These are phyloP conservation scores for Drosophila birchii DNA, from an alignment of 2,888 invertebrate genomes.

Conservation along the genomic window DNA sequence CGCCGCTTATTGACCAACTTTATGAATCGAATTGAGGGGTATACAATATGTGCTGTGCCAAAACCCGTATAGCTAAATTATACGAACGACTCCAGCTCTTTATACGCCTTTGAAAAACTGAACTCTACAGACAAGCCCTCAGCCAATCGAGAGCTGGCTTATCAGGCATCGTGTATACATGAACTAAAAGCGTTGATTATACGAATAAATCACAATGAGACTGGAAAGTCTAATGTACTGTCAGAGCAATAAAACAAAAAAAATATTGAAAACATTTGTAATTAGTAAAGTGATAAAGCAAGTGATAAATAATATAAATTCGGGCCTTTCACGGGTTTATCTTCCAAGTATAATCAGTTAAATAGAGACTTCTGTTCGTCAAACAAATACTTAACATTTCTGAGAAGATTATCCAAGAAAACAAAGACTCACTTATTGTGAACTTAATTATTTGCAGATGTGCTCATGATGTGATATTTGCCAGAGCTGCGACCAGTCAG, in stretches of 20 bases:
- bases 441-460: conserved; percentile 55
- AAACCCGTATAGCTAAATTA: conserved; percentile 10
- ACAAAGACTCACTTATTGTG: conserved; percentile 22
- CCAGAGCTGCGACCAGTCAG: conserved; percentile 42
- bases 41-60: conserved; percentile 22
- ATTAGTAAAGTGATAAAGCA: conserved; percentile 16
- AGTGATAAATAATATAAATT: conserved; percentile 10
- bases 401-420: neutral
- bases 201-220: conserved; percentile 19
- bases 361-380: neutral
- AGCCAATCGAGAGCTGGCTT: conserved; percentile 5
- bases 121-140: conserved; percentile 11
- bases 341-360: neutral
- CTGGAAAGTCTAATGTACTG: conserved; percentile 14
- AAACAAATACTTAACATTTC: neutral
- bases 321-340: neutral
- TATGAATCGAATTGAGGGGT: conserved; percentile 17
- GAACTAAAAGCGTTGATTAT: conserved; percentile 15
- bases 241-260: conserved; percentile 27
- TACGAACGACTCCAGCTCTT: conserved; percentile 5
- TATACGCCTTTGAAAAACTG: conserved; percentile 1
- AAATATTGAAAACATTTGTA: conserved; percentile 12
- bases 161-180: conserved; percentile 27
- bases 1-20: conserved; percentile 32
- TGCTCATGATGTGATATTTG: conserved; percentile 58